Base-by-base conservation (phyloP, 2,113 vertebrate species). In the Coreoperca whiteheadi region DNA sequence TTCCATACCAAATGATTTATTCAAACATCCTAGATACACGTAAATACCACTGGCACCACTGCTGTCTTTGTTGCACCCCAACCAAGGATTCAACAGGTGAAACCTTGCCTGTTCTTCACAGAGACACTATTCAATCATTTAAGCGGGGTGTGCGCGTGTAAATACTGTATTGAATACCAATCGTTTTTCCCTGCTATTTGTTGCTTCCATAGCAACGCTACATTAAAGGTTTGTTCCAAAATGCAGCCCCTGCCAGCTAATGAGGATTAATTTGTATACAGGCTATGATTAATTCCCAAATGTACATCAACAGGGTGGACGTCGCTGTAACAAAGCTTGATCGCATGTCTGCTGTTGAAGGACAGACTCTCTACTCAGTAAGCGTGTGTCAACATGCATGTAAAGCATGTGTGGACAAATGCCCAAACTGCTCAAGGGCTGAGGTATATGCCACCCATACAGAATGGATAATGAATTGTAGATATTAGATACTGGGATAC, bases 41-140 rank as follows among this genome's bases (percentile, higher is more conserved):
- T 72, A 85, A 82, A 57, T 20, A 54, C n/a, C 59, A 39, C n/a
- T 34, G 50, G 28, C 41, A 48, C 48, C 30, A 21, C 32, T 46
- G 50, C 20, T 51, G 74, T 56, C 32, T 72, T 23, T 79, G 50
- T 25, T 78, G 53, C 18, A 32, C 14, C 32, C 0, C 0, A 9
- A 5, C 0, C 51, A 69, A 72, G 50, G 34, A 60, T 53, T 74
- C 20, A 32, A 57, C 28, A 21, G 12, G 21, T 64, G 32, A 81
- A 74, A 65, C 1, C 2, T 48, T 72, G 9, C 4, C 15, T 56
- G 4, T 39, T 54, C 4, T 48, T 60, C 18, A 37, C 53, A 61
- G 53, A 82, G 28, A 34, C 3, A 34, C 72, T 60, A 34, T 61
- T 83, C 32, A 83, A 48, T 83, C 32, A 85, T 77, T 77, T 56